phyloP scores from a whole-genome alignment of 2,797 vertebrate species.

The Esox masquinongy region DNA sequence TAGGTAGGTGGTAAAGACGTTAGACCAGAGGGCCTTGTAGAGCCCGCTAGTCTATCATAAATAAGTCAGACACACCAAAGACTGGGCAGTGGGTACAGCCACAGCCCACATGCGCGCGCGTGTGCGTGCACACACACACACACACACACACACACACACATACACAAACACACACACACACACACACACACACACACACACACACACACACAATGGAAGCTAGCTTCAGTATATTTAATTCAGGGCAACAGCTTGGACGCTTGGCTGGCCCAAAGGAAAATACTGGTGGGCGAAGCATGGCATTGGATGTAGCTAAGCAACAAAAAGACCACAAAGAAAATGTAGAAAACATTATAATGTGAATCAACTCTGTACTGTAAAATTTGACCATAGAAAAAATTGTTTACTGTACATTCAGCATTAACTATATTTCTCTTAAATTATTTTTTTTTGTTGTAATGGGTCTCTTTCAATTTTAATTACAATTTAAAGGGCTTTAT shows the following conservation, averaged over 20 bases:
- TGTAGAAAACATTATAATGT: no score
- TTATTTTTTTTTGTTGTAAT: no score
- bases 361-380: no score
- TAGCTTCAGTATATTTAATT: slow-evolving; percentile 14
- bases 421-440: no score
- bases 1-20: not conserved
- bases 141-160: no score
- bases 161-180: no score
- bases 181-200: not conserved
- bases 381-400: no score
- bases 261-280: not conserved
- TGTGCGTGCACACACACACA: no score
- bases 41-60: slow-evolving; percentile 11
- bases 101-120: not conserved
- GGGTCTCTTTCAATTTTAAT: no score
- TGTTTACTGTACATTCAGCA: no score
- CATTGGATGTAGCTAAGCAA: not conserved
- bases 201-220: not conserved
- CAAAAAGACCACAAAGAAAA: not conserved
- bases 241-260: slow-evolving; percentile 3
- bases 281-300: no score
- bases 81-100: not conserved
- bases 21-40: slow-evolving; percentile 7
- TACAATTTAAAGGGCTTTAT: no score
- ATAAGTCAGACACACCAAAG: slow-evolving; percentile 9